A percentile compares a stretch with the other conserved stretches of the same genome.
Conservation (phyloP, 2,113 vertebrate species). For the Dicrurus megarhynchus region DNA sequence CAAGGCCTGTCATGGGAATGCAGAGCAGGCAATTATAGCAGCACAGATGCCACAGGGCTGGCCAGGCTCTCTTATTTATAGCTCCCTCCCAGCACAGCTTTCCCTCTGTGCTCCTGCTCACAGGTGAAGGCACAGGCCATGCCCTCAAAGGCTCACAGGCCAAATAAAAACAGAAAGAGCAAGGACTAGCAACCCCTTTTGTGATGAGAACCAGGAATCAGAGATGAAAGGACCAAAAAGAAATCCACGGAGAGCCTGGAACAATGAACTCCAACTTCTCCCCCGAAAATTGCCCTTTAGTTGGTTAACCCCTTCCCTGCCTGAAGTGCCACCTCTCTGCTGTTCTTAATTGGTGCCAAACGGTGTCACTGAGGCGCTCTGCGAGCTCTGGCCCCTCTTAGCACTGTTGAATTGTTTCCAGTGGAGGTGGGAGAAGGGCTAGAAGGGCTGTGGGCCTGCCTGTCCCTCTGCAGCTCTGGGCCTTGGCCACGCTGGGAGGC, state of each 20-base stretch:
- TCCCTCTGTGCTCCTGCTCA: not conserved
- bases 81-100: not conserved
- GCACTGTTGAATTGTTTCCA: not conserved
- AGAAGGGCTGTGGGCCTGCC: not conserved
- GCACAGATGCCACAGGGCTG: not conserved
- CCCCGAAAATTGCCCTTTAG: not conserved
- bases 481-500: not conserved
- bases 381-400: not conserved
- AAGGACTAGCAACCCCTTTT: not conserved
- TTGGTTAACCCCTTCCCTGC: not conserved
- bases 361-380: not conserved
- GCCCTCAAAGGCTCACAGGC: not conserved
- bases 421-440: not conserved
- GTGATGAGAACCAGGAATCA: not conserved
- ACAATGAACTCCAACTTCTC: not conserved
- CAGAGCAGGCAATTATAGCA: not conserved
- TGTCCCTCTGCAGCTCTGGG: not conserved
- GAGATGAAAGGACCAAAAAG: not conserved
- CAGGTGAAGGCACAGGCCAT: not conserved
- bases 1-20: not conserved
- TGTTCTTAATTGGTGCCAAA: accelerated
- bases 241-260: not conserved
- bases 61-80: constrained; percentile 44
- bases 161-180: not conserved
- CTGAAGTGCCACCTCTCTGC: not conserved